These are phyloP conservation scores for Albula glossodonta DNA, from an alignment of 2,113 vertebrate species.

Conservation along the genomic window DNA sequence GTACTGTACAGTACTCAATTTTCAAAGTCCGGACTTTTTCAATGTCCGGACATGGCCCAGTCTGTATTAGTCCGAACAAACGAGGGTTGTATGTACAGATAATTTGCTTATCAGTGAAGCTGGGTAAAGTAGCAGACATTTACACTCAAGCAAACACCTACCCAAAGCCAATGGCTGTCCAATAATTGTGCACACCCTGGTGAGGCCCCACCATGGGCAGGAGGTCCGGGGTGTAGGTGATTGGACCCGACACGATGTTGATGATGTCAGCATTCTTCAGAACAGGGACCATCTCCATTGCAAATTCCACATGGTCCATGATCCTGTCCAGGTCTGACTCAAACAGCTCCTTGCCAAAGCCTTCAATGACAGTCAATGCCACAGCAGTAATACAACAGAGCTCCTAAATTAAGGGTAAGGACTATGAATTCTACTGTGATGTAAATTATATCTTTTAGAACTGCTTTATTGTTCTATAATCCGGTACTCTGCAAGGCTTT, in stretches of 20 bases:
- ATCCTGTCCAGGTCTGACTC: constrained; percentile 95
- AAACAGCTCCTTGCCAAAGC: constrained; percentile 96
- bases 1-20: no score
- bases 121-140: background rate
- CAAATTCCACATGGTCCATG: constrained; percentile 87
- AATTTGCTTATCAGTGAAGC: background rate
- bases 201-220: constrained; percentile 96
- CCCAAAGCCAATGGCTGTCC: constrained; percentile 94
- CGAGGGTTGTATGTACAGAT: no score
- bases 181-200: constrained; percentile 88
- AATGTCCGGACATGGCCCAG: no score
- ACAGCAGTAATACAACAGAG: background rate
- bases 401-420: no score
- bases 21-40: no score
- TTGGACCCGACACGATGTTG: constrained; percentile 89
- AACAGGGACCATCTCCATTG: constrained; percentile 94
- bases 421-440: no score
- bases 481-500: no score
- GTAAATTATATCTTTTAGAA: no score
- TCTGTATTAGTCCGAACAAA: no score
- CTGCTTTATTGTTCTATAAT: no score
- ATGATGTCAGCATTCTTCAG: constrained; percentile 89
- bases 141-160: constrained; percentile 44
- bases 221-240: constrained; percentile 95
- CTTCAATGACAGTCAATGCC: constrained; percentile 60